Evolutionary conservation across 1,140 invertebrate genomes (phyloP).

Genomic region (Platyscapa corneri): DNA sequence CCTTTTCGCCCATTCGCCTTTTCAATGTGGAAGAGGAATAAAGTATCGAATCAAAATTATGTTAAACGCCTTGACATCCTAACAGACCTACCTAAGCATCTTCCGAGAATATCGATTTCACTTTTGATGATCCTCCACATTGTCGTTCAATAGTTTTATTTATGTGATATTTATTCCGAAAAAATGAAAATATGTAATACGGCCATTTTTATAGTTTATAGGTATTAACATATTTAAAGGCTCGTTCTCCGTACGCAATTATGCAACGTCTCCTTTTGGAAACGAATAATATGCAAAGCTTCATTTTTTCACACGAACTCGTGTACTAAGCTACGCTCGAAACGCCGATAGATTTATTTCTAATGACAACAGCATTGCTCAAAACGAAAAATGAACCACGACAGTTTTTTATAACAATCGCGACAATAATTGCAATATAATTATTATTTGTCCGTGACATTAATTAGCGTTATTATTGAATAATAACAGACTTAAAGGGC

Average conservation of each 20-base stretch:
- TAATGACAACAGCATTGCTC: not conserved
- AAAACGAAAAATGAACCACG: not conserved
- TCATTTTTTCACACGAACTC: not conserved
- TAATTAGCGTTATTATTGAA: not conserved
- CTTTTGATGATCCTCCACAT: constrained; percentile 2
- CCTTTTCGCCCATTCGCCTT: not conserved
- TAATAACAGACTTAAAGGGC: not conserved
- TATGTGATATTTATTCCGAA: constrained; percentile 10
- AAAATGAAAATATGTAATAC: constrained; percentile 1
- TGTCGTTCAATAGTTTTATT: not conserved
- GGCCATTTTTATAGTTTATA: not conserved
- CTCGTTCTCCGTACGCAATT: not conserved
- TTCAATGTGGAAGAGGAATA: not conserved
- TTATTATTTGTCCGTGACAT: not conserved
- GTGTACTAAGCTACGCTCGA: not conserved
- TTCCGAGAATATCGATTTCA: constrained; percentile 16
- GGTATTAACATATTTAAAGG: not conserved
- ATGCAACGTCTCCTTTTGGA: not conserved
- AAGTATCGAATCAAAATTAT: not conserved
- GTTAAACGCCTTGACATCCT: constrained; percentile 9
- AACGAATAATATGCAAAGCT: not conserved
- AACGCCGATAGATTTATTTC: not conserved
- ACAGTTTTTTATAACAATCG: not conserved
- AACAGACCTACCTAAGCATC: constrained; percentile 1
- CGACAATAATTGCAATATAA: not conserved